Percentiles rank a stretch among this genome's conserved stretches.
Evolutionary conservation across 1,140 invertebrate genomes (phyloP).

Genomic region (Cotesia typhae): DNA sequence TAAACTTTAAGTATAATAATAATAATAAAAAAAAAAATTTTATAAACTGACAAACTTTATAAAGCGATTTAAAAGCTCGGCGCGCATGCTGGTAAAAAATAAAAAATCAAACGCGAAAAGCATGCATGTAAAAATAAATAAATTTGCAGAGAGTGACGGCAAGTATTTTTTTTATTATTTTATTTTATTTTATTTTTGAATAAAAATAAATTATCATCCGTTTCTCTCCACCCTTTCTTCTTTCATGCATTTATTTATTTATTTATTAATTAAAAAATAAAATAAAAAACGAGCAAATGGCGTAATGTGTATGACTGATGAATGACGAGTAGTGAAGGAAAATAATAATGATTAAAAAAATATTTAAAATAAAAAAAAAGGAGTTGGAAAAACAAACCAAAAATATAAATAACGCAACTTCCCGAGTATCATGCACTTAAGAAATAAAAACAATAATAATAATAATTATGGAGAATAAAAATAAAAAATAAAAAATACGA

Average conservation of each 20-base stretch:
- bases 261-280: conserved; percentile 22
- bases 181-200: conserved; percentile 26
- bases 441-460: conserved; percentile 13
- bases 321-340: conserved; percentile 13
- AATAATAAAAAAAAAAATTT: too few species aligned
- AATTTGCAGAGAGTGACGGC: too few species aligned
- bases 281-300: conserved; percentile 29
- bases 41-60: too few species aligned
- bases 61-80: too few species aligned
- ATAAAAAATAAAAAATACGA: neutral
- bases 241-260: conserved; percentile 33
- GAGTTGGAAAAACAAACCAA: conserved; percentile 28
- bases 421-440: conserved; percentile 60
- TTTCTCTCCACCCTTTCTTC: conserved; percentile 52
- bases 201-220: conserved; percentile 12
- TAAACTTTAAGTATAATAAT: too few species aligned
- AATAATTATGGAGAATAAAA: neutral
- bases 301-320: conserved; percentile 24
- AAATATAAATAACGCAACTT: conserved; percentile 61
- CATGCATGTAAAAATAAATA: conserved; percentile 12
- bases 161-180: neutral
- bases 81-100: neutral
- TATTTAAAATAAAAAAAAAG: conserved; percentile 10
- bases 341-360: conserved; percentile 13
- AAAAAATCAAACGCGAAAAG: conserved; percentile 3